Conservation (phyloP, 2,113 vertebrate species). For the Dryoscopus gambensis region DNA sequence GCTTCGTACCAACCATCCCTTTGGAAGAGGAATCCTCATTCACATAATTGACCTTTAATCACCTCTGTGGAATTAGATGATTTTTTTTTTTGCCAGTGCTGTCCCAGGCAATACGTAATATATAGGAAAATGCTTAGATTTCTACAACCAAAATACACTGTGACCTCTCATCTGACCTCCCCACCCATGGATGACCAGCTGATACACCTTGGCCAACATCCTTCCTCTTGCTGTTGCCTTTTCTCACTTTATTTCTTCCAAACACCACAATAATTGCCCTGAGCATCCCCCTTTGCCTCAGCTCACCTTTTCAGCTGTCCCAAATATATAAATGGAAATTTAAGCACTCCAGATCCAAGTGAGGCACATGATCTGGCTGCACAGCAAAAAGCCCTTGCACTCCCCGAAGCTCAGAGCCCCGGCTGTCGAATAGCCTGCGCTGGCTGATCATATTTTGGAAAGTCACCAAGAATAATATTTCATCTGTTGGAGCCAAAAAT, state of each 20-base stretch:
- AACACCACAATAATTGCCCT: background rate
- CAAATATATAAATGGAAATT: background rate
- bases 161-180: background rate
- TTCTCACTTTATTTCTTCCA: background rate
- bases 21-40: background rate
- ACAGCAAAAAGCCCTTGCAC: background rate
- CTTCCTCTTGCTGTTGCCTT: background rate
- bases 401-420: background rate
- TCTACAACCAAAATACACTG: background rate
- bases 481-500: background rate
- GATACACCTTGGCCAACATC: background rate
- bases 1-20: background rate
- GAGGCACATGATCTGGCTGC: background rate
- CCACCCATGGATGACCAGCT: background rate
- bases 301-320: constrained; percentile 1
- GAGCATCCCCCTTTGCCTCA: background rate
- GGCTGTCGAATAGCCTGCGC: rapidly evolving
- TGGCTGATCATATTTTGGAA: background rate
- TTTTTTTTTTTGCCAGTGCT: background rate
- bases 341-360: background rate
- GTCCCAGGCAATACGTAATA: background rate
- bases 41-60: background rate
- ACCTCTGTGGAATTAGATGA: background rate
- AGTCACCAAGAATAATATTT: constrained; percentile 29
- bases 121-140: background rate